Base-by-base conservation (phyloP, 2,797 vertebrate species). In the Sciaenops ocellatus region DNA sequence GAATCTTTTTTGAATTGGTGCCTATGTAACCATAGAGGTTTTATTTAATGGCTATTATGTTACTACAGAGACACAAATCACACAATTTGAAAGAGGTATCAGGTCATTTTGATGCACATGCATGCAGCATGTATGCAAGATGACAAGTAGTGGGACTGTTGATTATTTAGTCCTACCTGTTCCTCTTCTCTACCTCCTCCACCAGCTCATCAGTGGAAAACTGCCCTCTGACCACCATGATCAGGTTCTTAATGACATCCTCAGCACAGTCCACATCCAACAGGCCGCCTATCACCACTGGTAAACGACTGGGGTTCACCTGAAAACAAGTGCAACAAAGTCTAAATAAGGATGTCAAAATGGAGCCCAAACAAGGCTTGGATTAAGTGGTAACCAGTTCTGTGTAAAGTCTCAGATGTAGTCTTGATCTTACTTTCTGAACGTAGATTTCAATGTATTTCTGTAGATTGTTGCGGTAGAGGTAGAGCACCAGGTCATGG, bases 401-500 rank as follows among this genome's bases (percentile, higher is more conserved):
- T n/a, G 16, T 63, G 3, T 63, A 3, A 62, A 55, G 12, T 48
- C 30, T 34, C 1, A 54, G 13, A 22, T 5, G 13, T 38, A 11
- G 42, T 22, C 16, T 28, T 4, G 13, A 41, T 62, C 95, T 93
- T 91, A 99, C 98, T 95, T 99, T 99, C 89, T 99, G 98, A 50
- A 99, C 98, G 30, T 99, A 99, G 85, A 99, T 99, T 91, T 99
- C 98, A 55, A 99, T 99, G 75, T 99, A 99, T 81, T 99, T 99
- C 90, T 99, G 98, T 44, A 99, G 95, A 86, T 95, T 99, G 93
- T 99, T 99, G 93, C 97, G 97, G 90, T 99, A 99, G 90, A 99
- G 94, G 94, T 99, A 99, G 68, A 99, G 96, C 82, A 99, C 98
- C 88, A 99, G 92, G 89, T 99, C 98, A 38, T 98, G 98, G 89